Percentiles rank a stretch among this genome's conserved stretches.
Evolutionary conservation across 2,888 invertebrate genomes (phyloP).

Genomic region (Laothoe populi): DNA sequence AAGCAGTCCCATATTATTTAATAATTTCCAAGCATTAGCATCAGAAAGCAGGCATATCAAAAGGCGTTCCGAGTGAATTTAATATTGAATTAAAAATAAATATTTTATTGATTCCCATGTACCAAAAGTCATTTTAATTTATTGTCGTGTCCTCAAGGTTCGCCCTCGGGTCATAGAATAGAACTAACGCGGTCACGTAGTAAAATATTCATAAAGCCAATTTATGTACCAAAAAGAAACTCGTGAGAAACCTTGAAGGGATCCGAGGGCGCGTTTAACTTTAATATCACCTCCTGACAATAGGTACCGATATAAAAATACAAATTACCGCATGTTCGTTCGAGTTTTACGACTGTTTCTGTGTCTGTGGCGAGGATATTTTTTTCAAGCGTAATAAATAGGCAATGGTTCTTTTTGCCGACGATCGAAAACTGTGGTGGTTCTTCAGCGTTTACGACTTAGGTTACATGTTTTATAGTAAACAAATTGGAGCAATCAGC

Average conservation of each 20-base stretch:
- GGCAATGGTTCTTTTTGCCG: constrained; percentile 44
- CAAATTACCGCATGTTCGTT: constrained; percentile 43
- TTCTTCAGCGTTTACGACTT: constrained; percentile 58
- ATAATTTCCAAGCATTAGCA: not conserved
- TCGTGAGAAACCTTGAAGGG: constrained; percentile 36
- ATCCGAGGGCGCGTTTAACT: constrained; percentile 46
- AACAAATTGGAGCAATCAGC: constrained; percentile 74
- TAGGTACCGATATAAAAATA: constrained; percentile 40
- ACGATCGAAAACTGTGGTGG: constrained; percentile 35
- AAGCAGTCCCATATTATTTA: constrained; percentile 7
- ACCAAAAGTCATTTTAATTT: constrained; percentile 1
- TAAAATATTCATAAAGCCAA: constrained; percentile 44
- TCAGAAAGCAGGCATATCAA: constrained; percentile 2
- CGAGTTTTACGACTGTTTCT: constrained; percentile 57
- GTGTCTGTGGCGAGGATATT: constrained; percentile 22
- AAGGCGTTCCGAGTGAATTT: not conserved
- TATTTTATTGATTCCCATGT: not conserved
- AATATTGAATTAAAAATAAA: not conserved
- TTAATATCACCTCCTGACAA: constrained; percentile 49
- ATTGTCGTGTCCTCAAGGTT: not conserved
- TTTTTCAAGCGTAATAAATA: constrained; percentile 53
- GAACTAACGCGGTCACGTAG: constrained; percentile 10
- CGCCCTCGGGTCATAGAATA: not conserved
- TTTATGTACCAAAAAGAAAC: constrained; percentile 45
- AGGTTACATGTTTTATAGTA: constrained; percentile 58